phyloP scores from a whole-genome alignment of 2,888 invertebrate genomes.

The Drosophila formosana region DNA sequence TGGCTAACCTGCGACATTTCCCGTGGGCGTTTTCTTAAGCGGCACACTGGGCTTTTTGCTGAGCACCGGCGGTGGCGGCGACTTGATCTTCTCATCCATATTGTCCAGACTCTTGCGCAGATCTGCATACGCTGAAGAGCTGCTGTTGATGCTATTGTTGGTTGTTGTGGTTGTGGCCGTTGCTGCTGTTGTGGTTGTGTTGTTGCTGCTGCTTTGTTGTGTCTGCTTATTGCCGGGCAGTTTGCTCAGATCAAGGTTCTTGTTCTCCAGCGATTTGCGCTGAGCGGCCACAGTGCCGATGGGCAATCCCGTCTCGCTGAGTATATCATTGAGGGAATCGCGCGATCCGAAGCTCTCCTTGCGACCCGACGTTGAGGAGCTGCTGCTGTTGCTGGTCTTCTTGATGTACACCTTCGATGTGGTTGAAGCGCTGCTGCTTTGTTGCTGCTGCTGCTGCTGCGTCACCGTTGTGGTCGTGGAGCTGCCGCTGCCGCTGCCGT shows the following conservation, averaged over 20 bases:
- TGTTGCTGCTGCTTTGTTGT: slow-evolving; percentile 46
- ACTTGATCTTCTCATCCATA: slow-evolving; percentile 84
- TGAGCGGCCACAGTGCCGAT: slow-evolving; percentile 86
- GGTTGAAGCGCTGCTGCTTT: slow-evolving; percentile 59
- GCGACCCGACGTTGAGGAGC: slow-evolving; percentile 77
- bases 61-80: slow-evolving; percentile 86
- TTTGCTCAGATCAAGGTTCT: slow-evolving; percentile 82
- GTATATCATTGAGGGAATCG: slow-evolving; percentile 85
- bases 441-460: slow-evolving; percentile 57
- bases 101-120: slow-evolving; percentile 84
- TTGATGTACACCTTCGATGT: slow-evolving; percentile 74
- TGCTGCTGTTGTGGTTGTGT: slow-evolving; percentile 51
- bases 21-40: slow-evolving; percentile 89
- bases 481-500: slow-evolving; percentile 52
- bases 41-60: slow-evolving; percentile 89
- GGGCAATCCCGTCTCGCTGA: slow-evolving; percentile 83
- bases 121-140: slow-evolving; percentile 67
- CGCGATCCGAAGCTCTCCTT: slow-evolving; percentile 85
- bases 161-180: slow-evolving; percentile 38
- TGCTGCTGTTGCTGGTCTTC: slow-evolving; percentile 70
- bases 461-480: slow-evolving; percentile 41
- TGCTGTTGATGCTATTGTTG: slow-evolving; percentile 33
- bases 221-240: slow-evolving; percentile 60
- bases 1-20: slow-evolving; percentile 84
- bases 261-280: slow-evolving; percentile 86